phyloP scores from a whole-genome alignment of 2,113 vertebrate genomes.

The Brevimyrus niger region DNA sequence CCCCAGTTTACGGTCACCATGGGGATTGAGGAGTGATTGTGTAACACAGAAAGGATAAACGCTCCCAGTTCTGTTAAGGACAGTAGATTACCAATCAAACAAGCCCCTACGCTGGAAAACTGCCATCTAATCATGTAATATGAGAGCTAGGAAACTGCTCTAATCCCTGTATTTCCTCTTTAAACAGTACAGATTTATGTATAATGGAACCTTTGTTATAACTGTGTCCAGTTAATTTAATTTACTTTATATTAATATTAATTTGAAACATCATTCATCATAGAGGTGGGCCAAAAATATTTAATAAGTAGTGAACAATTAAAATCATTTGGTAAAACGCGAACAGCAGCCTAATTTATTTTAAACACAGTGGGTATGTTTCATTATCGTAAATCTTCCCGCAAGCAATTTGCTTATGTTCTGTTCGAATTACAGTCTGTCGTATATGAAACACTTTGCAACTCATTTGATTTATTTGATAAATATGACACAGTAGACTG shows the following conservation, averaged over 20 bases:
- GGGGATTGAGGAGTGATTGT: neutral
- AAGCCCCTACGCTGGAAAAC: neutral
- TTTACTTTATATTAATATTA: neutral
- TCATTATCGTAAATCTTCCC: neutral
- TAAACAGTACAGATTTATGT: neutral
- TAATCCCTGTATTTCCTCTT: conserved; percentile 15
- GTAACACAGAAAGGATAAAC: neutral
- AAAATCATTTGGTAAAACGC: neutral
- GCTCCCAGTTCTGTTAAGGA: conserved; percentile 4
- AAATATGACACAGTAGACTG: neutral
- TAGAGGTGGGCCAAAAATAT: neutral
- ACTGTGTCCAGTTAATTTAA: conserved; percentile 5
- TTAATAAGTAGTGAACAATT: neutral
- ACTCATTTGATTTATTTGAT: neutral
- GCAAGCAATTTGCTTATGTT: neutral
- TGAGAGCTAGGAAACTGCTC: neutral
- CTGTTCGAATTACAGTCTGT: neutral
- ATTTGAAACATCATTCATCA: neutral
- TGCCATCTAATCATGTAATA: neutral
- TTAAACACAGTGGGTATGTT: neutral
- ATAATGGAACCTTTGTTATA: neutral
- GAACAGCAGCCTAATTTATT: neutral
- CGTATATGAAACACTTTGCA: neutral
- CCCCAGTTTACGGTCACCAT: neutral
- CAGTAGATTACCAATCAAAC: neutral